phyloP scores from a whole-genome alignment of 2,797 vertebrate genomes.

The Leuciscus waleckii region DNA sequence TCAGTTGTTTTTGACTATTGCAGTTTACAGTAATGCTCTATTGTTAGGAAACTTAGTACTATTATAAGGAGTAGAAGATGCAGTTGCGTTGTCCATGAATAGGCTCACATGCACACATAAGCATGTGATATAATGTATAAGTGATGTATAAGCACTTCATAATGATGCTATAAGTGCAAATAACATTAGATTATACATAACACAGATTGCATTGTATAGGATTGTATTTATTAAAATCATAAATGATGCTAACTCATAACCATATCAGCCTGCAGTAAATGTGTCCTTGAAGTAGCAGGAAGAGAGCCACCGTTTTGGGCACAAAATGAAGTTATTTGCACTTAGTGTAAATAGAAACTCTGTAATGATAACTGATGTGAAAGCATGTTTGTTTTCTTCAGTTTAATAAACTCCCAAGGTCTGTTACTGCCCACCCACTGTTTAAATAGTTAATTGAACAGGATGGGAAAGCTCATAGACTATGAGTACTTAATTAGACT shows the following conservation, averaged over 20 bases:
- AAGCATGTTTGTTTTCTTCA: not conserved
- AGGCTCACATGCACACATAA: not conserved
- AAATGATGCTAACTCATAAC: too few species aligned
- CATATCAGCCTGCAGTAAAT: not conserved
- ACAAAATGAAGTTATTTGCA: not conserved
- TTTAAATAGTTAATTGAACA: constrained; percentile 59
- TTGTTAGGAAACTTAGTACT: not conserved
- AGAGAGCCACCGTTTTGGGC: not conserved
- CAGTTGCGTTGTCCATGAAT: not conserved
- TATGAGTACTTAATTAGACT: constrained; percentile 44
- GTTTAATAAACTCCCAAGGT: constrained; percentile 53
- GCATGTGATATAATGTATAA: not conserved
- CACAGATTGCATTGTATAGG: not conserved
- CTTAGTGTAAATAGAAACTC: not conserved
- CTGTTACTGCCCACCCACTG: constrained; percentile 54
- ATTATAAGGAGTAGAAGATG: not conserved
- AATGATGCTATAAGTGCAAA: not conserved
- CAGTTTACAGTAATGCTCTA: not conserved
- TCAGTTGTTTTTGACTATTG: not conserved
- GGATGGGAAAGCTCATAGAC: constrained; percentile 57
- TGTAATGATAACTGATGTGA: not conserved
- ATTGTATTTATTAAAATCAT: constrained; percentile 6
- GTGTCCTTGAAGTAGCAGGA: not conserved
- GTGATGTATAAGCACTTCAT: not conserved
- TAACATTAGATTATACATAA: not conserved